Conservation (phyloP, 2,113 vertebrate species). For the Spea bombifrons region DNA sequence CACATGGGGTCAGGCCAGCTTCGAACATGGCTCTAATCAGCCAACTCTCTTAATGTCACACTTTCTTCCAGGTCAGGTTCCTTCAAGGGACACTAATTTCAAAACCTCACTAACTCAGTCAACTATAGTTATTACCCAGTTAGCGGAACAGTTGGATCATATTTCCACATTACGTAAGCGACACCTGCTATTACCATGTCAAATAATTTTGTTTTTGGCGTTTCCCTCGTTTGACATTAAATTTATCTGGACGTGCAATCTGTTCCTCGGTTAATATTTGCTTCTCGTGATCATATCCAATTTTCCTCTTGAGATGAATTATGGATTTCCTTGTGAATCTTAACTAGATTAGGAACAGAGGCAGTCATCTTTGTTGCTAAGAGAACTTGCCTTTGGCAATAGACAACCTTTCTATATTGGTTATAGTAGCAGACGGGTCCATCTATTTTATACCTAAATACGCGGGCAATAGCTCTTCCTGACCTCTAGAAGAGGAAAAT, state of each 20-base stretch:
- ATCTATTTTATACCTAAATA: background rate
- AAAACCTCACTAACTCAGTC: no score
- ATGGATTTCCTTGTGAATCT: background rate
- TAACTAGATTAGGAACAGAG: background rate
- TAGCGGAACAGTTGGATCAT: no score
- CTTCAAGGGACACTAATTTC: no score
- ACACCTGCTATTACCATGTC: background rate
- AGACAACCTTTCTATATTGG: background rate
- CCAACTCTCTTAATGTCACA: no score
- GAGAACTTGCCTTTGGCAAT: slow-evolving; percentile 2
- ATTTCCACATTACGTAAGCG: background rate
- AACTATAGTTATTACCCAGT: no score
- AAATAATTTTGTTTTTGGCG: background rate
- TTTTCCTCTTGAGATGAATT: background rate
- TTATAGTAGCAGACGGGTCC: background rate
- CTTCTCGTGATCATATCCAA: background rate
- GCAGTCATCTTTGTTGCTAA: background rate
- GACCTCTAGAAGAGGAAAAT: no score
- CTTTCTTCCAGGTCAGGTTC: no score
- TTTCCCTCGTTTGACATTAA: background rate
- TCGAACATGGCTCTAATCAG: no score
- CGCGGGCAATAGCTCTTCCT: background rate
- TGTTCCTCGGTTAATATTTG: background rate
- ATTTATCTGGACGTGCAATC: background rate
- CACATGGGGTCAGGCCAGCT: no score